phyloP scores from a whole-genome alignment of 2,113 vertebrate genomes.

The Plecotus auritus region DNA sequence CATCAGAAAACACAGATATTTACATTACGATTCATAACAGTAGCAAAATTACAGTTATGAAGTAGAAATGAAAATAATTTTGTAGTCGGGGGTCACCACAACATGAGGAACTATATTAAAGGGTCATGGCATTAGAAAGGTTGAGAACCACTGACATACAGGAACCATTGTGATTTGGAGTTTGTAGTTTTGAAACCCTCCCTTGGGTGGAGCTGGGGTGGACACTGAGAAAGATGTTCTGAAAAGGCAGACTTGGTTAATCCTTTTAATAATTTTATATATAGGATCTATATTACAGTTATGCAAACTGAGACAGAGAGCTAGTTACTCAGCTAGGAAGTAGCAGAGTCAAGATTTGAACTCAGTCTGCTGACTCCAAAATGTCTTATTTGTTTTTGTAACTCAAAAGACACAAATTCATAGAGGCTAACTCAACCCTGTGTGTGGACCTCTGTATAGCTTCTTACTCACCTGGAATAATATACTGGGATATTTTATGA shows the following conservation, averaged over 20 bases:
- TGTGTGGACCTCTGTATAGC: background rate
- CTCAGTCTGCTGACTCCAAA: background rate
- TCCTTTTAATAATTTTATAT: background rate
- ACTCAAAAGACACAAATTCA: background rate
- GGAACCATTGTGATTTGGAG: background rate
- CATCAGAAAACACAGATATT: too few species aligned
- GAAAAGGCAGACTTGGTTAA: background rate
- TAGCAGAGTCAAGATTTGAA: background rate
- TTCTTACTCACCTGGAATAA: background rate
- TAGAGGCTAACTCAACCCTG: background rate
- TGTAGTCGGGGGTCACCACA: too few species aligned
- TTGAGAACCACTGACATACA: too few species aligned
- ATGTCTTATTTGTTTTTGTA: background rate
- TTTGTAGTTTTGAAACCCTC: background rate
- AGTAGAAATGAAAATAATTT: too few species aligned
- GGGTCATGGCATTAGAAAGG: too few species aligned
- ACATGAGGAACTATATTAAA: too few species aligned
- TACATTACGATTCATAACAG: too few species aligned
- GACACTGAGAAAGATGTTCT: background rate
- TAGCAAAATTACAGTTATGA: too few species aligned
- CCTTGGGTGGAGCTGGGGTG: background rate
- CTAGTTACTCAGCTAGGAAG: background rate
- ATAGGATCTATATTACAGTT: background rate
- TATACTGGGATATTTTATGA: background rate
- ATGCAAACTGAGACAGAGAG: background rate